A percentile compares a stretch with the other conserved stretches of the same genome.
Evolutionary conservation across 2,888 invertebrate species (phyloP).

Genomic region (Adineta ricciae): DNA sequence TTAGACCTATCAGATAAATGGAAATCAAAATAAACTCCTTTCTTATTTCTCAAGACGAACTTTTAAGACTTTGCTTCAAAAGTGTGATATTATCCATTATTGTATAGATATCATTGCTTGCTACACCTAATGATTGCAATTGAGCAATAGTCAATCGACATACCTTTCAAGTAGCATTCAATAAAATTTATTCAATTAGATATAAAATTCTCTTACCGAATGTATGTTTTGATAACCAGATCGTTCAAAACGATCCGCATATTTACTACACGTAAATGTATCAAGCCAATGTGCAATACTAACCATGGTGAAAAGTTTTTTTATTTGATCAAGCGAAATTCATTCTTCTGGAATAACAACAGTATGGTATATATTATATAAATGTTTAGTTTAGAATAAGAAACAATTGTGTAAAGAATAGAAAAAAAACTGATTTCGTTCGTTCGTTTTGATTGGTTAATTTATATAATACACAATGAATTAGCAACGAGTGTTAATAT

Average conservation of each 20-base stretch:
- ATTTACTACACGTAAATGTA: constrained; percentile 2
- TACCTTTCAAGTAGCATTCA: background rate
- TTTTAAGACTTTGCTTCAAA: background rate
- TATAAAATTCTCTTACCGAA: background rate
- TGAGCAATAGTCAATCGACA: background rate
- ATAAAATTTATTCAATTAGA: background rate
- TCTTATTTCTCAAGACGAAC: background rate
- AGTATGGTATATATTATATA: background rate
- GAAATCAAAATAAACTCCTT: too few species aligned
- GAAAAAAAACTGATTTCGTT: background rate
- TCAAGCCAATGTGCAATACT: constrained; percentile 15
- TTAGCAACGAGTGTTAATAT: background rate
- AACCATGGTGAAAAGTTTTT: background rate
- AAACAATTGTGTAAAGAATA: background rate
- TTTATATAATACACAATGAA: background rate
- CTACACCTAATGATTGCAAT: background rate
- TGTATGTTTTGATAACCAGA: background rate
- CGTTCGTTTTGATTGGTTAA: background rate
- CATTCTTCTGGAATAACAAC: background rate
- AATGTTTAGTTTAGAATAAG: background rate
- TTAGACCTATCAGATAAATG: background rate
- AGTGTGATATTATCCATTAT: constrained; percentile 10
- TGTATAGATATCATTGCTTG: background rate
- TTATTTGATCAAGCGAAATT: background rate
- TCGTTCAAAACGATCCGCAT: constrained; percentile 19